Conservation (phyloP, 2,113 vertebrate species). For the Syrmaticus mikado region DNA sequence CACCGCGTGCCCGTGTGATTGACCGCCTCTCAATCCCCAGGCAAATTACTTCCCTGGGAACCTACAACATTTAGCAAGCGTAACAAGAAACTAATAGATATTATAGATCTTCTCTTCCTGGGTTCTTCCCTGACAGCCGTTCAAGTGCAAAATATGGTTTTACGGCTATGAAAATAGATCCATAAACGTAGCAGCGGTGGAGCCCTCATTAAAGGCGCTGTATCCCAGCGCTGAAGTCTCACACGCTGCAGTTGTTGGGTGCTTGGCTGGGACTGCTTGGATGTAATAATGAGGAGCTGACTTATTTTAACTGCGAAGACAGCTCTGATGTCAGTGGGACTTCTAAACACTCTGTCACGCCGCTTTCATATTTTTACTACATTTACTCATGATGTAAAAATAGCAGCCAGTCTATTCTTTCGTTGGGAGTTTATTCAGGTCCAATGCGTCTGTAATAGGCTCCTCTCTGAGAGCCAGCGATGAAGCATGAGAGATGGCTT, state of each 20-base stretch:
- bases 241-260: conserved; percentile 21
- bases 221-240: not conserved
- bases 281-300: conserved; percentile 76
- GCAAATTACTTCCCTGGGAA: conserved; percentile 55
- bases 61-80: conserved; percentile 3
- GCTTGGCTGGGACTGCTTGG: conserved; percentile 62
- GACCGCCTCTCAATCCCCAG: conserved; percentile 32
- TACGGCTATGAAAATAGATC: conserved; percentile 55
- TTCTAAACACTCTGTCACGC: conserved; percentile 70
- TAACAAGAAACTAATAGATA: conserved; percentile 41
- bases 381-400: conserved; percentile 79
- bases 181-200: conserved; percentile 27
- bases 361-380: conserved; percentile 81
- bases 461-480: conserved; percentile 45
- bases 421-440: conserved; percentile 74
- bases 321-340: conserved; percentile 63
- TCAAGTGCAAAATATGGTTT: conserved; percentile 24
- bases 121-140: conserved; percentile 15
- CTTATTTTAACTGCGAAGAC: conserved; percentile 56
- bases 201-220: conserved; percentile 33
- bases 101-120: conserved; percentile 10
- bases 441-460: conserved; percentile 33
- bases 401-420: conserved; percentile 74
- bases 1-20: not conserved
- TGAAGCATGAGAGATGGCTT: conserved; percentile 45